Evolutionary conservation across 2,113 vertebrate species (phyloP), one percentile per base, ranked within the genome.

Genomic region (Chaenogobius annularis): DNA sequence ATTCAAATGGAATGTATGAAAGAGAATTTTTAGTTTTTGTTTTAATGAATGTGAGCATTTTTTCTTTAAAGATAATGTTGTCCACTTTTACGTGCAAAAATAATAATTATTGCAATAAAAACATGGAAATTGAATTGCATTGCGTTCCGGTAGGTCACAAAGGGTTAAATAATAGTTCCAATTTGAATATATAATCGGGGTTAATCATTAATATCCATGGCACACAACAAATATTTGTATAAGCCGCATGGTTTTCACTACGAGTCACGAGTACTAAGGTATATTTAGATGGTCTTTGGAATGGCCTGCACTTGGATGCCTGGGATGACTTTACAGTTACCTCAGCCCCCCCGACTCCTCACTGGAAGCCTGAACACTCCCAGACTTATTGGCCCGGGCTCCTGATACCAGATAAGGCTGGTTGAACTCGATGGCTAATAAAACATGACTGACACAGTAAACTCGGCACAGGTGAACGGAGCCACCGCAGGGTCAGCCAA

Each of bases 301-400:
- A 71, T 77, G 64, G 44, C 68, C 35, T 71, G 63, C 56, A 83
- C 76, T 82, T 44, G 66, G 75, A 74, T 82, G 85, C 86, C 76
- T 76, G 65, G 65, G 72, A 82, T 84, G 84, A 88, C 83, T 86
- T 69, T 81, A 70, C 79, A 84, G 64, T 66, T 79, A 69, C 69
- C 77, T 68, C 78, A 73, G 63, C 69, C 55, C 44, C 66, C 71
- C 65, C 52, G 54, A 15, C 40, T 72, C 78, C 73, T 23, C 67
- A 44, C 67, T 26, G 23, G 13, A 79, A 72, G 61, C 13, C 20
- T 74, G 83, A 81, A 68, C 20, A 59, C 5, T 85, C 81, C 82
- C 85, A 87, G 83, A 72, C 70, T 40, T 75, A 67, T 68, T 71
- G 69, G 65, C 70, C 9, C 59, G 7, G 62, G 52, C 10, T n/a